Conservation (phyloP, 1,140 invertebrate genomes). For the Neodiprion pinetum region DNA sequence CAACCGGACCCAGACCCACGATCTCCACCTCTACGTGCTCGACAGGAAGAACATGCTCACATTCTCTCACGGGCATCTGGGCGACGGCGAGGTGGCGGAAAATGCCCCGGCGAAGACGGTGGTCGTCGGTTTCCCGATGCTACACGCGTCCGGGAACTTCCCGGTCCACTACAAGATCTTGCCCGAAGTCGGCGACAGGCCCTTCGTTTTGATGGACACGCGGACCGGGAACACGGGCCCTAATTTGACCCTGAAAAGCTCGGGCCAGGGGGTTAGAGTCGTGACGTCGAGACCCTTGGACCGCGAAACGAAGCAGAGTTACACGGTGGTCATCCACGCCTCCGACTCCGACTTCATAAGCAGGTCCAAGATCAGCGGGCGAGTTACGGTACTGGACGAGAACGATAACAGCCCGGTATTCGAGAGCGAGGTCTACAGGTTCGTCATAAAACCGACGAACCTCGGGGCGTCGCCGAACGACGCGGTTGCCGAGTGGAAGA, state of each 20-base stretch:
- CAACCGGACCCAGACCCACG: conserved; percentile 80
- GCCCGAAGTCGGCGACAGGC: conserved; percentile 69
- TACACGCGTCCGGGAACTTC: conserved; percentile 64
- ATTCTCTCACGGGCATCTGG: conserved; percentile 73
- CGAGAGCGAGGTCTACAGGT: conserved; percentile 77
- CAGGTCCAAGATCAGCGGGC: conserved; percentile 75
- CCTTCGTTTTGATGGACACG: conserved; percentile 75
- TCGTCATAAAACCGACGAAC: conserved; percentile 70
- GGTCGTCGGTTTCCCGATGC: conserved; percentile 72
- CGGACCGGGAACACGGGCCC: conserved; percentile 60
- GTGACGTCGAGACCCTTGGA: conserved; percentile 78
- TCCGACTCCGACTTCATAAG: conserved; percentile 76
- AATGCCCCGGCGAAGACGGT: conserved; percentile 74
- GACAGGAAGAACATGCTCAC: conserved; percentile 80
- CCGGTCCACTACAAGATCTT: conserved; percentile 81
- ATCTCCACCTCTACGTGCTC: conserved; percentile 81
- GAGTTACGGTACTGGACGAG: conserved; percentile 79
- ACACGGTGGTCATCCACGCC: conserved; percentile 77
- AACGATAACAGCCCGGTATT: conserved; percentile 93
- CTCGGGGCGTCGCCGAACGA: conserved; percentile 60
- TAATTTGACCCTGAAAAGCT: conserved; percentile 68
- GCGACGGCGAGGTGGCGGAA: conserved; percentile 74
- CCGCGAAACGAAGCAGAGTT: conserved; percentile 71
- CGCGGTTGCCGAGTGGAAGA: conserved; percentile 68
- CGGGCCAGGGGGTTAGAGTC: conserved; percentile 69